Percentiles rank a stretch among this genome's conserved stretches.
Conservation (phyloP, 2,888 invertebrate genomes). For the Galerucella nymphaeae region DNA sequence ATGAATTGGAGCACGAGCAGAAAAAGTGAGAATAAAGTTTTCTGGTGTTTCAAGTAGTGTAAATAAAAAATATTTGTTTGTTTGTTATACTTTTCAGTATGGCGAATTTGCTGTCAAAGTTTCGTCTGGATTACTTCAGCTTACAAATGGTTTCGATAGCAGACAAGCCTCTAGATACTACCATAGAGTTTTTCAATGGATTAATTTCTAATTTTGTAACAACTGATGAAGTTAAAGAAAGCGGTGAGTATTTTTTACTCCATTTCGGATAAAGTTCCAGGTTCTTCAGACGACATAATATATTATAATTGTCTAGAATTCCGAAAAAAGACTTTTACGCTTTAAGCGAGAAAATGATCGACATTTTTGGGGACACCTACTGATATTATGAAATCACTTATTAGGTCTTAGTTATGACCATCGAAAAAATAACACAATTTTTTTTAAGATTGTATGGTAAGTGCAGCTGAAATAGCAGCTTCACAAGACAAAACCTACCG, state of each 20-base stretch:
- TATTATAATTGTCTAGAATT: too few relatives aligned
- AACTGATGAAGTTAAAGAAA: constrained; percentile 55
- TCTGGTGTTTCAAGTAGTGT: constrained; percentile 23
- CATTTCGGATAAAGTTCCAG: too few relatives aligned
- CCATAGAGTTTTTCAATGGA: constrained; percentile 78
- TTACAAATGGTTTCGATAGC: constrained; percentile 92
- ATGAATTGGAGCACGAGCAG: constrained; percentile 83
- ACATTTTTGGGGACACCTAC: too few relatives aligned
- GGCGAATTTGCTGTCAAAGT: constrained; percentile 92
- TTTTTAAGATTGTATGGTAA: constrained; percentile 72
- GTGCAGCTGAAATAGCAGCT: constrained; percentile 77
- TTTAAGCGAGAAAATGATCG: too few relatives aligned
- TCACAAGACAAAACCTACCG: constrained; percentile 90
- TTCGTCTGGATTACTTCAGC: constrained; percentile 93
- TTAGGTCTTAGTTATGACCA: background rate
- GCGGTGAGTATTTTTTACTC: constrained; percentile 49
- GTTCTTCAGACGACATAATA: too few relatives aligned
- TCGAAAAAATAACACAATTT: too few relatives aligned
- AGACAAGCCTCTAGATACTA: constrained; percentile 81
- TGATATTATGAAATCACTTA: too few relatives aligned
- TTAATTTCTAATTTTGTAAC: constrained; percentile 76
- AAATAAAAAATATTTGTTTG: background rate
- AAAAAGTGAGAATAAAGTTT: constrained; percentile 75
- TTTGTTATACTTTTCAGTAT: constrained; percentile 73
- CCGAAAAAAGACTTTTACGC: too few relatives aligned